Evolutionary conservation across 1,140 invertebrate genomes (phyloP).

Genomic region (Diorhabda elongata): DNA sequence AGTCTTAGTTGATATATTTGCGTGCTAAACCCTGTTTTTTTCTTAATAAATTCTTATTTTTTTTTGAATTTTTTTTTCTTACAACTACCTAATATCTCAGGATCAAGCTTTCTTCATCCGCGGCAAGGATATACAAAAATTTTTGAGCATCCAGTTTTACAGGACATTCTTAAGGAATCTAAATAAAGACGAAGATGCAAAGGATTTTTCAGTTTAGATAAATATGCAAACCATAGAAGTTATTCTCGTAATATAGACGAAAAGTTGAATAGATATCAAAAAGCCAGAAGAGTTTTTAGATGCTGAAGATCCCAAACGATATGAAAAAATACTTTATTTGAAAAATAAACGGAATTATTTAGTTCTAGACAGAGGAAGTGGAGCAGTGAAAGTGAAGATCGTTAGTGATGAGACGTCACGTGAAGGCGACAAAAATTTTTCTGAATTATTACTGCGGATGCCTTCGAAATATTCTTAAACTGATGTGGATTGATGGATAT

Average conservation of each 20-base stretch:
- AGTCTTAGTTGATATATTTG: too few species aligned
- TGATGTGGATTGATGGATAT: too few species aligned
- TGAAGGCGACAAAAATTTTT: background rate
- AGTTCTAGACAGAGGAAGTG: background rate
- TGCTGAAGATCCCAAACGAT: background rate
- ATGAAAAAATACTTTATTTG: background rate
- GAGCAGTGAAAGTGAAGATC: background rate
- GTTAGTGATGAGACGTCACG: background rate
- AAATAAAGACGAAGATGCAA: background rate
- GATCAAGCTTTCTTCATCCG: background rate
- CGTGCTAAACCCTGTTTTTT: too few species aligned
- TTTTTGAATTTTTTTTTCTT: too few species aligned
- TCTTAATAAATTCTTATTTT: too few species aligned
- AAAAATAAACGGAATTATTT: background rate
- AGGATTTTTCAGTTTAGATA: background rate
- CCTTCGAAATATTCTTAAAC: too few species aligned
- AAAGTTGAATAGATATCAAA: background rate
- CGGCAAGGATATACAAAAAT: background rate
- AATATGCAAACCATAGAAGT: background rate
- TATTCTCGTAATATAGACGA: background rate
- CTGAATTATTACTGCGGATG: too few species aligned
- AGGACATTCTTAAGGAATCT: background rate
- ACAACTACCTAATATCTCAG: too few species aligned
- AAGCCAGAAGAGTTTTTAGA: background rate
- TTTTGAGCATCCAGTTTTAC: background rate